Base-by-base conservation (phyloP, 2,888 invertebrate genomes). In the Flabesymbios commensalis region DNA sequence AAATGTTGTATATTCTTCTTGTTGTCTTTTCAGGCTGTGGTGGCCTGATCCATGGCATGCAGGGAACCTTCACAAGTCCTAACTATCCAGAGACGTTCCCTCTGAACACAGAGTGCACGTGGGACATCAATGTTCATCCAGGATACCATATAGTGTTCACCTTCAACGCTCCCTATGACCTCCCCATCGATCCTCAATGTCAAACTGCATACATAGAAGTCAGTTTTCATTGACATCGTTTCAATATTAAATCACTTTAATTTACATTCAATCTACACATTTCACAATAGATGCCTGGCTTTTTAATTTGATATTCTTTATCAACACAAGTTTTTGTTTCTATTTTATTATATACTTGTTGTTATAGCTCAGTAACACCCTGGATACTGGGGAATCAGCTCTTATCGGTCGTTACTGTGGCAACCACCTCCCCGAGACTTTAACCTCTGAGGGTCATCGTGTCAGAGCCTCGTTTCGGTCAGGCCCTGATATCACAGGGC, bases 61-160 rank as follows among this genome's bases (percentile, higher is more conserved):
- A 81, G 24, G 90, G 90, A 43, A 60, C 92, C 68, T 82, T 98
- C 64, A 93, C 94, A 78, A 96, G 95, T 0, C 98, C 98, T 0
- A 95, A 95, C 84, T 97, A 93, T 81, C 98, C 98, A 0, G 91
- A 94, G 70, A 93, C 94, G 74, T 98, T 98, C 83, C 90, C 93
- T 70, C 90, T 93, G 1, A 94, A 93, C 78, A 93, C 94, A 75
- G 93, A 96, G 74, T 99, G 98, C 81, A 87, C 94, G 42, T 99
- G 99, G 99, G 89, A 89, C 75, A 89, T 99, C 42, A 90, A 92
- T 2, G 97, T 95, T 0, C 92, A 94, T 3, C 89, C 89, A 78
- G 92, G 90, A 57, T 92, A 89, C 79, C 87, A 90, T 85, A 90
- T 92, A 43, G 92, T 91, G 0, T 85, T 98, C 47, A 67, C 45